Evolutionary conservation across 2,888 invertebrate genomes (phyloP).

Genomic region (Salpingus planirostris): DNA sequence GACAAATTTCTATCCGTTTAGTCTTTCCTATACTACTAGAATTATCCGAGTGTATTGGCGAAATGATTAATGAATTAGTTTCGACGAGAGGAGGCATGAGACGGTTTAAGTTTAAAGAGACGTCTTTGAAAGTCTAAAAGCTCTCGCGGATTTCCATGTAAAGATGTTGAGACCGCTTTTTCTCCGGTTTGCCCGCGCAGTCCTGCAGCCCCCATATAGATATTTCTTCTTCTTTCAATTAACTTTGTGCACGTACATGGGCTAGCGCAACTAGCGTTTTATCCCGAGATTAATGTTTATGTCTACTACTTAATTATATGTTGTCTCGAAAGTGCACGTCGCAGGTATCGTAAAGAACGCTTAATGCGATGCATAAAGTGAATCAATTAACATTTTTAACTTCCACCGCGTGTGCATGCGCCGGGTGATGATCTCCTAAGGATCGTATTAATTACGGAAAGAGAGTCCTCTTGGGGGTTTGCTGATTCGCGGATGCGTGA

Average conservation of each 20-base stretch:
- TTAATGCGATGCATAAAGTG: constrained; percentile 20
- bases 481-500: too few species aligned
- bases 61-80: constrained; percentile 26
- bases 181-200: constrained; percentile 16
- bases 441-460: too few species aligned
- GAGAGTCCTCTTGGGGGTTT: too few species aligned
- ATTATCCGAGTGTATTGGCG: too few species aligned
- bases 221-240: constrained; percentile 27
- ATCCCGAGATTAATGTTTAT: constrained; percentile 25
- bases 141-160: constrained; percentile 25
- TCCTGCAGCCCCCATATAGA: constrained; percentile 19
- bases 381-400: constrained; percentile 19
- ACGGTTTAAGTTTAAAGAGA: too few species aligned
- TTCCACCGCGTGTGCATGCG: too few species aligned
- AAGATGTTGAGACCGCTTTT: constrained; percentile 22
- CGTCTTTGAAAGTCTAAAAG: too few species aligned
- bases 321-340: constrained; percentile 18
- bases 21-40: too few species aligned
- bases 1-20: too few species aligned
- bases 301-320: constrained; percentile 30
- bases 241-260: constrained; percentile 28
- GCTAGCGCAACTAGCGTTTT: constrained; percentile 16
- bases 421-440: too few species aligned
- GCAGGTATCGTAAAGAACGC: constrained; percentile 17
- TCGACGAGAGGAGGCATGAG: too few species aligned